Conservation (phyloP, 2,113 vertebrate genomes). For the Phalacrocorax carbo region DNA sequence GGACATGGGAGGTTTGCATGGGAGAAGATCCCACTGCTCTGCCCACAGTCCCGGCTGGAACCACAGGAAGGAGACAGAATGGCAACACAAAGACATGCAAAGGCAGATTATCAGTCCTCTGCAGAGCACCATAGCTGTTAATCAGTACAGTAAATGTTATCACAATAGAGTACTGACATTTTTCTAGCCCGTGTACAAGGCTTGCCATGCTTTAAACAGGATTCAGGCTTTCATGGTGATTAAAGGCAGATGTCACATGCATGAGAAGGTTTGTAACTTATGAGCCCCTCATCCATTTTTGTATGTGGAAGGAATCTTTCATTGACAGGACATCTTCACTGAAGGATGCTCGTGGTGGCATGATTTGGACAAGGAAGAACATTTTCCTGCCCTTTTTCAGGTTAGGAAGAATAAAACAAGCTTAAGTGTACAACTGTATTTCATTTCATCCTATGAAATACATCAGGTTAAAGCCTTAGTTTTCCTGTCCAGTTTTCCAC, state of each 20-base stretch:
- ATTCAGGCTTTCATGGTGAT: slow-evolving; percentile 34
- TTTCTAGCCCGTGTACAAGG: slow-evolving; percentile 2
- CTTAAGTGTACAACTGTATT: not conserved
- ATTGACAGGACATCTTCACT: not conserved
- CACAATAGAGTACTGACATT: slow-evolving; percentile 41
- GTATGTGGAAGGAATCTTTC: not conserved
- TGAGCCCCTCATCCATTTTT: not conserved
- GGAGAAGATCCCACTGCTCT: not conserved
- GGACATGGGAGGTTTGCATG: not conserved
- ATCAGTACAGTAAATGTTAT: slow-evolving; percentile 50
- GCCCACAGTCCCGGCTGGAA: not conserved
- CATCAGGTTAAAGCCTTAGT: not conserved
- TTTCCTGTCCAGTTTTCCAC: not conserved
- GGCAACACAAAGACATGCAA: not conserved
- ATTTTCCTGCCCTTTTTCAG: not conserved
- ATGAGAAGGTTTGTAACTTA: not conserved
- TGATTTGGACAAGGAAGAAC: not conserved
- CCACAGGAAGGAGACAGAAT: slow-evolving; percentile 37
- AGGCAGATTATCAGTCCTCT: not conserved
- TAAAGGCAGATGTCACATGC: slow-evolving; percentile 20
- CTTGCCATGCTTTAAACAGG: not conserved
- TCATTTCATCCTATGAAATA: not conserved
- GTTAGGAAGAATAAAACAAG: not conserved
- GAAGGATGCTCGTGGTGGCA: not conserved
- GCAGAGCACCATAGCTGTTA: not conserved